Conservation (phyloP, 2,797 vertebrate genomes). For the Pempheris klunzingeri region DNA sequence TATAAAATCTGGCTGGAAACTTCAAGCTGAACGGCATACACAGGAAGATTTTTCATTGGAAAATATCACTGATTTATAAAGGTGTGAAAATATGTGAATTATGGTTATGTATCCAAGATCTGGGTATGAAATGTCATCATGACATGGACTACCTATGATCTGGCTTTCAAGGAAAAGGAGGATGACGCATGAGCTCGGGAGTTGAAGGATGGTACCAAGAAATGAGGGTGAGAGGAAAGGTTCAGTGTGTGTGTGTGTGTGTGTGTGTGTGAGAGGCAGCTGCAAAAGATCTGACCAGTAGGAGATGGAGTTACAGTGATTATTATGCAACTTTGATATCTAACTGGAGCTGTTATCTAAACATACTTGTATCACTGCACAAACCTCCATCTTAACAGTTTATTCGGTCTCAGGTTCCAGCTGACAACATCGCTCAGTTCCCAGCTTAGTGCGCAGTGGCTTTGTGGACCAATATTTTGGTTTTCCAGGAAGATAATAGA, state of each 20-base stretch:
- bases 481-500: constrained; percentile 28
- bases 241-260: constrained; percentile 43
- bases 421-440: constrained; percentile 5
- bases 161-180: constrained; percentile 71
- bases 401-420: not conserved
- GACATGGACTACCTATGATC: constrained; percentile 68
- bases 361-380: not conserved
- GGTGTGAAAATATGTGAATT: constrained; percentile 63
- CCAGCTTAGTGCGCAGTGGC: not conserved
- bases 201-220: constrained; percentile 69
- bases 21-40: not conserved
- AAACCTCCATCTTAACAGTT: not conserved
- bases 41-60: constrained; percentile 19
- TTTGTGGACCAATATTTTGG: not conserved
- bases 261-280: constrained; percentile 33
- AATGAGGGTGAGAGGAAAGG: constrained; percentile 62
- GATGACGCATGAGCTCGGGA: constrained; percentile 70
- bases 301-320: constrained; percentile 30
- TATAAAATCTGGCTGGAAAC: constrained; percentile 28
- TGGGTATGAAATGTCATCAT: constrained; percentile 72
- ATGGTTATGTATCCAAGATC: constrained; percentile 53
- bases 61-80: constrained; percentile 49
- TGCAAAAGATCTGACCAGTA: constrained; percentile 48
- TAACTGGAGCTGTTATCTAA: constrained; percentile 10
- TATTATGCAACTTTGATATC: constrained; percentile 30